Evolutionary conservation across 2,888 invertebrate genomes (phyloP).

Genomic region (Melanostoma scalare): DNA sequence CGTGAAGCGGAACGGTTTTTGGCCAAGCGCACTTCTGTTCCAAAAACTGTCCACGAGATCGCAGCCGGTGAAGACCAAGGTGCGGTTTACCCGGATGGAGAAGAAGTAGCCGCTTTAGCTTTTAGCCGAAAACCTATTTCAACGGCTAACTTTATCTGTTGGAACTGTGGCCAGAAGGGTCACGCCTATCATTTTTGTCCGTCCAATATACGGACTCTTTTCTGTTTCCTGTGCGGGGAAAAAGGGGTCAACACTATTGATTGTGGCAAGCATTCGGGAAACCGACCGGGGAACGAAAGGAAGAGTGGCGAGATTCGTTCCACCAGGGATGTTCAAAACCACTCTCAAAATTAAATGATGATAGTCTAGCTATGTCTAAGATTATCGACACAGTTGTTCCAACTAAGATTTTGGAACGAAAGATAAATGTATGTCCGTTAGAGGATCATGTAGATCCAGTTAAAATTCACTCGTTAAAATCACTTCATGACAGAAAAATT

Average conservation of each 20-base stretch:
- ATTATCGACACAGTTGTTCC: too few relatives aligned
- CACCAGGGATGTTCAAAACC: neutral
- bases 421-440: too few relatives aligned
- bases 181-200: slow-evolving; percentile 10
- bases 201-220: neutral
- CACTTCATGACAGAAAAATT: too few relatives aligned
- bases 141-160: neutral
- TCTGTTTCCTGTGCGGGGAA: neutral
- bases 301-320: neutral
- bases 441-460: too few relatives aligned
- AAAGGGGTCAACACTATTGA: neutral
- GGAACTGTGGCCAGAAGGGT: neutral
- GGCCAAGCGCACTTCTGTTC: neutral
- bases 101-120: neutral
- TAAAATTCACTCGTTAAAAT: too few relatives aligned
- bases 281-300: slow-evolving; percentile 3
- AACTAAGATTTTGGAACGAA: too few relatives aligned
- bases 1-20: slow-evolving; percentile 3
- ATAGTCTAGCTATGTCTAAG: too few relatives aligned
- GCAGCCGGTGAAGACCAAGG: neutral
- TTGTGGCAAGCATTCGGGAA: slow-evolving; percentile 3
- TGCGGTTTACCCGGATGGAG: neutral
- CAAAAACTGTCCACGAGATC: slow-evolving; percentile 4
- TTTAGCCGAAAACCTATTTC: neutral
- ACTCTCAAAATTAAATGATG: neutral